Evolutionary conservation across 1,140 invertebrate genomes (phyloP).

Genomic region (Drosophila tropicalis): DNA sequence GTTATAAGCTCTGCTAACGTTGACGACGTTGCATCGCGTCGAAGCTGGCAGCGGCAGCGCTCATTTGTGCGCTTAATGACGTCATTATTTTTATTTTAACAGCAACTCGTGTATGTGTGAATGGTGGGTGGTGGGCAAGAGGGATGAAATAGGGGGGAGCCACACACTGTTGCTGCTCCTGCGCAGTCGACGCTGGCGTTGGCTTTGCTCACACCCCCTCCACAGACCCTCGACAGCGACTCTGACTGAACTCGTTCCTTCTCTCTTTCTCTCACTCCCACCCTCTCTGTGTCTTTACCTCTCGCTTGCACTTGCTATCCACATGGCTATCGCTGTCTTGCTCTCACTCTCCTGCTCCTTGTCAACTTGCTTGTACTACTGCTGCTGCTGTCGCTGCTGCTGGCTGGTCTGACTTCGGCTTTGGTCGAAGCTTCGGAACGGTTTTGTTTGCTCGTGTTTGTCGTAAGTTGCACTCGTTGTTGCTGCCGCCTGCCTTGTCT

Average conservation of each 20-base stretch:
- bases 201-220: constrained; percentile 32
- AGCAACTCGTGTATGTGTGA: constrained; percentile 34
- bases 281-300: constrained; percentile 14
- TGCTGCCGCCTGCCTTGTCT: constrained; percentile 16
- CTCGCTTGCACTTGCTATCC: constrained; percentile 13
- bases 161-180: constrained; percentile 69
- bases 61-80: constrained; percentile 80
- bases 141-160: constrained; percentile 29
- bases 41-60: constrained; percentile 60
- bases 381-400: constrained; percentile 13
- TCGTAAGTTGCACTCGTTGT: constrained; percentile 59
- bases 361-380: constrained; percentile 32
- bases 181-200: constrained; percentile 54
- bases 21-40: constrained; percentile 26
- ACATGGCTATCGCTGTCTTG: constrained; percentile 29
- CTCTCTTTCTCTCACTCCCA: constrained; percentile 33
- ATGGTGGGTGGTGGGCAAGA: constrained; percentile 11
- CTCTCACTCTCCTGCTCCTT: constrained; percentile 61
- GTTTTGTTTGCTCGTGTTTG: constrained; percentile 71
- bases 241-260: constrained; percentile 28
- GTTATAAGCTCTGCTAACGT: constrained; percentile 68
- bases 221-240: not conserved
- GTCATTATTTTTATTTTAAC: constrained; percentile 82
- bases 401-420: constrained; percentile 45
- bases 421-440: constrained; percentile 56